Conservation (phyloP, 2,113 vertebrate species). For the Peromyscus californicus region DNA sequence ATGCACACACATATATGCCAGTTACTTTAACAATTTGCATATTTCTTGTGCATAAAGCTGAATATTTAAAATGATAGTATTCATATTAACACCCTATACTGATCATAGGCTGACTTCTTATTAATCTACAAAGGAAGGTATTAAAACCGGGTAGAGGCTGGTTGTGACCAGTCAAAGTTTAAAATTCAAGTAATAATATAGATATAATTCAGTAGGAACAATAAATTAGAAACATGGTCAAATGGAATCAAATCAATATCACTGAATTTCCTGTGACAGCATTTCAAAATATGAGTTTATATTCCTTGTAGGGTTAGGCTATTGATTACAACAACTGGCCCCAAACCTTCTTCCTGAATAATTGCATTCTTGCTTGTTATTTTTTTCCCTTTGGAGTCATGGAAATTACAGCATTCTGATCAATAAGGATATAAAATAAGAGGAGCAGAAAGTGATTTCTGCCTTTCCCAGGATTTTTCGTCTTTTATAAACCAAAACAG, state of each 20-base stretch:
- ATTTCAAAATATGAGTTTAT: conserved; percentile 78
- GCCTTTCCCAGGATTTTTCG: conserved; percentile 38
- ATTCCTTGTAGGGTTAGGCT: conserved; percentile 69
- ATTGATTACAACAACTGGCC: conserved; percentile 82
- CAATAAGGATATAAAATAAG: conserved; percentile 51
- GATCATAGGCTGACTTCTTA: conserved; percentile 39
- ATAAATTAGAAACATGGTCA: conserved; percentile 62
- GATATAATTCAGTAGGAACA: conserved; percentile 68
- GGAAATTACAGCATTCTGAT: conserved; percentile 65
- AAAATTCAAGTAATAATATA: conserved; percentile 79
- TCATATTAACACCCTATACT: conserved; percentile 45
- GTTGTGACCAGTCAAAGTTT: conserved; percentile 63
- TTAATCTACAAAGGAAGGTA: conserved; percentile 26
- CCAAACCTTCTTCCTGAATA: conserved; percentile 71
- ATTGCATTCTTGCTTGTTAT: conserved; percentile 63
- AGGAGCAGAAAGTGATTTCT: conserved; percentile 54
- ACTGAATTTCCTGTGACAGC: conserved; percentile 70
- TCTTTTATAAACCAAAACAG: conserved; percentile 76
- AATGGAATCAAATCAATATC: conserved; percentile 80
- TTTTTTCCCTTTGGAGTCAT: not conserved
- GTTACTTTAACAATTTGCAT: conserved; percentile 77
- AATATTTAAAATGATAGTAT: not conserved
- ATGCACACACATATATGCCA: not conserved
- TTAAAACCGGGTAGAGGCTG: conserved; percentile 13
- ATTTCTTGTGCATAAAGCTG: conserved; percentile 70